A percentile compares a stretch with the other conserved stretches of the same genome.
These are phyloP conservation scores for Camponotus pennsylvanicus DNA, from an alignment of 1,140 invertebrate genomes.

Conservation along the genomic window DNA sequence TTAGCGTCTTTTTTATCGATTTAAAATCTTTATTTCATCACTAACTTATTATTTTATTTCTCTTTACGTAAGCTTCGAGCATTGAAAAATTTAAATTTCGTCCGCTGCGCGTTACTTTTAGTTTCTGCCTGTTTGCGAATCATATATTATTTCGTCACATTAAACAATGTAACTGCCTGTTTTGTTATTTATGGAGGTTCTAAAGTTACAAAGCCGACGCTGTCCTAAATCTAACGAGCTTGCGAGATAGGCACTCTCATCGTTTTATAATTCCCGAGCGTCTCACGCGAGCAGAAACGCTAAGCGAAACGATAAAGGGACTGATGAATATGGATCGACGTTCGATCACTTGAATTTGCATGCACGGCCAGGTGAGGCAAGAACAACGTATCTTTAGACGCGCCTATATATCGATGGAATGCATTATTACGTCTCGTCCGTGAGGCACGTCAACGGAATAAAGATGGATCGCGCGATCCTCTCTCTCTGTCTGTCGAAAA, in stretches of 20 bases:
- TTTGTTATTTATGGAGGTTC: constrained; percentile 41
- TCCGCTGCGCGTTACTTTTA: not conserved
- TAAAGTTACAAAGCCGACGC: constrained; percentile 34
- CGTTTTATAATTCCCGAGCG: constrained; percentile 66
- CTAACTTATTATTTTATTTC: not conserved
- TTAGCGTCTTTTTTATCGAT: not conserved
- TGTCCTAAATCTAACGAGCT: constrained; percentile 64
- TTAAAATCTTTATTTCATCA: not conserved
- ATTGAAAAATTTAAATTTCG: not conserved
- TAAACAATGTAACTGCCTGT: constrained; percentile 39
- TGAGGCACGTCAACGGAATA: constrained; percentile 19
- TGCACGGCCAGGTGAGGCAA: constrained; percentile 54
- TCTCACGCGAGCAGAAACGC: constrained; percentile 60
- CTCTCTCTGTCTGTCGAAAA: not conserved
- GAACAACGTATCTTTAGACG: constrained; percentile 62
- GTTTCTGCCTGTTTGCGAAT: not conserved
- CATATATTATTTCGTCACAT: constrained; percentile 45
- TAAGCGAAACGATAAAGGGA: constrained; percentile 68
- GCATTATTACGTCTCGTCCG: constrained; percentile 20
- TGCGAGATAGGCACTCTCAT: constrained; percentile 59
- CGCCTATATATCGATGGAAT: constrained; percentile 21
- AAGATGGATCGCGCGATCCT: not conserved
- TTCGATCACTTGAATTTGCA: constrained; percentile 73
- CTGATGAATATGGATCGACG: constrained; percentile 74
- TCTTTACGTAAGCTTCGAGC: not conserved